These are phyloP conservation scores for Drosophila micromelanica DNA, from an alignment of 1,140 invertebrate genomes.

Conservation along the genomic window DNA sequence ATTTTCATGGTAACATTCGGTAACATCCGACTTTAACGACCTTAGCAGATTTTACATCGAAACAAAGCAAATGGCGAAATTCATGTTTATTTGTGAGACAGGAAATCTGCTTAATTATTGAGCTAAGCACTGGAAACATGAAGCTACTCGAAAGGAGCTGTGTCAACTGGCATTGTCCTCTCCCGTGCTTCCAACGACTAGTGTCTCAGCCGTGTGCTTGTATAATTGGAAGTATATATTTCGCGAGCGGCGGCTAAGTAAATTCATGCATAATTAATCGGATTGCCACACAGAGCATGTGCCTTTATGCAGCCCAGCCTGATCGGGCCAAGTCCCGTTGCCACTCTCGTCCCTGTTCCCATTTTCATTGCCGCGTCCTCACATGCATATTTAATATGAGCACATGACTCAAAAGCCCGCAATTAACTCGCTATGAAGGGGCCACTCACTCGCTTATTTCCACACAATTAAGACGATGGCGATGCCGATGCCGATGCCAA, in stretches of 20 bases:
- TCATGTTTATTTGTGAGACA: no score
- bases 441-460: conserved; percentile 56
- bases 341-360: conserved; percentile 1
- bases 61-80: no score
- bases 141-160: not conserved
- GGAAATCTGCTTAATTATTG: conserved; percentile 17
- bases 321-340: conserved; percentile 20
- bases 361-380: conserved; percentile 26
- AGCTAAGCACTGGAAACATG: conserved; percentile 10
- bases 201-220: conserved; percentile 25
- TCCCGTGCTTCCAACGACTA: not conserved
- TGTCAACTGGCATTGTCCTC: not conserved
- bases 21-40: no score
- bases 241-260: conserved; percentile 35
- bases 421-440: conserved; percentile 57
- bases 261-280: conserved; percentile 61
- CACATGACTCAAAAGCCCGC: conserved; percentile 55
- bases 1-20: no score
- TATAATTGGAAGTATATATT: conserved; percentile 43
- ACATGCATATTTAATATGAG: conserved; percentile 53
- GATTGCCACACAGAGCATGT: conserved; percentile 30
- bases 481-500: conserved; percentile 4
- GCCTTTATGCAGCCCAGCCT: conserved; percentile 25
- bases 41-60: no score
- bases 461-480: conserved; percentile 50